phyloP scores from a whole-genome alignment of 1,140 invertebrate genomes.

The Drosophila ercepeae region DNA sequence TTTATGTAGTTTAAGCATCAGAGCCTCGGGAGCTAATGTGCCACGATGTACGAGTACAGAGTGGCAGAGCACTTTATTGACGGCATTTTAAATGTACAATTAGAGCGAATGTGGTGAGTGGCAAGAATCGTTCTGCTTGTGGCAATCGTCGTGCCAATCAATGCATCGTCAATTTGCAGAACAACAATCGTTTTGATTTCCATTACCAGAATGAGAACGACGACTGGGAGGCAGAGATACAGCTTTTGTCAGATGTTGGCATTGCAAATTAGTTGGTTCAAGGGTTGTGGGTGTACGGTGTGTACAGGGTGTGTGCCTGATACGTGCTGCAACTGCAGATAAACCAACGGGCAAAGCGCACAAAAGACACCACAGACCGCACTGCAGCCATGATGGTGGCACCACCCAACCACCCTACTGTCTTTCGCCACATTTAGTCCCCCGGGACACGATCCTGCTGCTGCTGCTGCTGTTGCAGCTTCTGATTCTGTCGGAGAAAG shows the following conservation, averaged over 20 bases:
- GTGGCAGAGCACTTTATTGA: slow-evolving; percentile 21
- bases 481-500: slow-evolving; percentile 11
- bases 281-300: slow-evolving; percentile 20
- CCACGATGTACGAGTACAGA: slow-evolving; percentile 1
- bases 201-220: slow-evolving; percentile 47
- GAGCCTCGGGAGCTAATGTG: slow-evolving; percentile 13
- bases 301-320: not conserved
- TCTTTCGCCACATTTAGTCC: not conserved
- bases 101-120: slow-evolving; percentile 42
- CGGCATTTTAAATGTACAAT: slow-evolving; percentile 54
- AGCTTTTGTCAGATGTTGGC: slow-evolving; percentile 21
- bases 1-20: slow-evolving; percentile 1
- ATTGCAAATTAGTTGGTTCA: slow-evolving; percentile 34
- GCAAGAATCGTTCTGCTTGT: slow-evolving; percentile 11
- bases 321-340: slow-evolving; percentile 73
- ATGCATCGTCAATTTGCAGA: slow-evolving; percentile 18
- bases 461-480: slow-evolving; percentile 1
- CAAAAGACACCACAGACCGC: slow-evolving; percentile 37
- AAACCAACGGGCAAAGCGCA: slow-evolving; percentile 31
- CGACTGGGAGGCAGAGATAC: slow-evolving; percentile 19
- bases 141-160: slow-evolving; percentile 47
- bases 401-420: not conserved
- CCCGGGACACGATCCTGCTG: slow-evolving; percentile 7
- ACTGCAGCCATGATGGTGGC: slow-evolving; percentile 2
- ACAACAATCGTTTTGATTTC: slow-evolving; percentile 72